phyloP scores from a whole-genome alignment of 2,797 vertebrate species.

The Rhyacichthys aspro region DNA sequence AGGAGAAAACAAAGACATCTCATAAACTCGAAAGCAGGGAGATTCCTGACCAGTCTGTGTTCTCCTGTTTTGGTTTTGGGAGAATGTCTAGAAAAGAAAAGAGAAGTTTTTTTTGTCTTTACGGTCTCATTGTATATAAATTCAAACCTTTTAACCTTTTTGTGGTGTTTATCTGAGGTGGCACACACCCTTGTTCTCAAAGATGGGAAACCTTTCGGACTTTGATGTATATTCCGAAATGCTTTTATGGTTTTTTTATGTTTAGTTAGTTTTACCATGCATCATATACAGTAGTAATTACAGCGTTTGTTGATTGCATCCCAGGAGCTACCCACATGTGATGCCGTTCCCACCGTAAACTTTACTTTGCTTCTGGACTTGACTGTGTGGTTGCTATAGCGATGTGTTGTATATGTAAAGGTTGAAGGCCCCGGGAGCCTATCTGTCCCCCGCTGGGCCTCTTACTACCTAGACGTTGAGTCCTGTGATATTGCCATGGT shows the following conservation, averaged over 20 bases:
- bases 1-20: slow-evolving; percentile 45
- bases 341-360: slow-evolving; percentile 12
- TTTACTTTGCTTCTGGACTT: slow-evolving; percentile 1
- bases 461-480: slow-evolving; percentile 52
- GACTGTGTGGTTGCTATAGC: slow-evolving; percentile 37
- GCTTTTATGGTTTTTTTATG: slow-evolving; percentile 7
- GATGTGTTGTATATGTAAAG: slow-evolving; percentile 37
- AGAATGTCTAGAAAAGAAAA: no score
- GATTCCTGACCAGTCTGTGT: slow-evolving; percentile 49
- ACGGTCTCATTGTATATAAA: slow-evolving; percentile 32
- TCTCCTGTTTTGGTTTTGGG: slow-evolving; percentile 32
- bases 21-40: slow-evolving; percentile 33
- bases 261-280: slow-evolving; percentile 12
- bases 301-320: slow-evolving; percentile 1
- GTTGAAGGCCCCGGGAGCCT: slow-evolving; percentile 31
- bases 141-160: slow-evolving; percentile 19
- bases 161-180: slow-evolving; percentile 41
- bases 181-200: slow-evolving; percentile 34
- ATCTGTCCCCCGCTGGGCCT: slow-evolving; percentile 50
- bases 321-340: background rate
- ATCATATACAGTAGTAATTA: background rate
- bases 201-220: slow-evolving; percentile 28
- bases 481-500: slow-evolving; percentile 58
- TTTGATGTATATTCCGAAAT: slow-evolving; percentile 17
- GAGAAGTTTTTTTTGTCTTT: slow-evolving; percentile 20